These are phyloP conservation scores for Tryphoninae sp. DNA, from an alignment of 2,888 invertebrate species.

Conservation along the genomic window DNA sequence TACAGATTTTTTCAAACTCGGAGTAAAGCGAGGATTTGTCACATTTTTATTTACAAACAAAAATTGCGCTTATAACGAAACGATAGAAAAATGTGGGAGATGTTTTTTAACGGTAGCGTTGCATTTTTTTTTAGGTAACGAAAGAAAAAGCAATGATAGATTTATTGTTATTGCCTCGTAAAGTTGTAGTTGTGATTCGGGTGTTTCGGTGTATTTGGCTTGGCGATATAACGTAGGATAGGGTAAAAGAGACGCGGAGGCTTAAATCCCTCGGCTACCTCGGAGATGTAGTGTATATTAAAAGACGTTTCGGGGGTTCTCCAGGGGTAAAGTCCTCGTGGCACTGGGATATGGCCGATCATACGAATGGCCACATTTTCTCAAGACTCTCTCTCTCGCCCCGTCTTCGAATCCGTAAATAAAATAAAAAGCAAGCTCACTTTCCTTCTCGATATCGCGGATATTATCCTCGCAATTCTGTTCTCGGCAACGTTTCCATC, in stretches of 20 bases:
- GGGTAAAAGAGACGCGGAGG: constrained; percentile 51
- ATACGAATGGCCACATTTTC: constrained; percentile 81
- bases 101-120: constrained; percentile 7
- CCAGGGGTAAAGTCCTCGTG: constrained; percentile 68
- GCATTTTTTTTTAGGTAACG: constrained; percentile 41
- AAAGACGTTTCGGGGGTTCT: constrained; percentile 78
- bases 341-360: constrained; percentile 75
- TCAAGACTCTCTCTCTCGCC: constrained; percentile 54
- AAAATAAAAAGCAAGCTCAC: constrained; percentile 69
- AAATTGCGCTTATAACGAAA: background rate
- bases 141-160: constrained; percentile 52
- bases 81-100: background rate
- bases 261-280: constrained; percentile 73
- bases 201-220: constrained; percentile 25
- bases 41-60: no score
- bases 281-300: constrained; percentile 81
- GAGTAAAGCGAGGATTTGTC: no score
- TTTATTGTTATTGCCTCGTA: constrained; percentile 57
- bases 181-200: constrained; percentile 33
- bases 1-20: background rate
- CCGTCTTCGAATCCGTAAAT: constrained; percentile 72
- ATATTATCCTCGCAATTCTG: constrained; percentile 10
- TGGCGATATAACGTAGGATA: background rate
- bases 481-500: constrained; percentile 18
- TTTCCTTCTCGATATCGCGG: constrained; percentile 66